Percentiles rank a stretch among this genome's conserved stretches.
Evolutionary conservation across 2,797 vertebrate genomes (phyloP).

Genomic region (Muscicapa striata): DNA sequence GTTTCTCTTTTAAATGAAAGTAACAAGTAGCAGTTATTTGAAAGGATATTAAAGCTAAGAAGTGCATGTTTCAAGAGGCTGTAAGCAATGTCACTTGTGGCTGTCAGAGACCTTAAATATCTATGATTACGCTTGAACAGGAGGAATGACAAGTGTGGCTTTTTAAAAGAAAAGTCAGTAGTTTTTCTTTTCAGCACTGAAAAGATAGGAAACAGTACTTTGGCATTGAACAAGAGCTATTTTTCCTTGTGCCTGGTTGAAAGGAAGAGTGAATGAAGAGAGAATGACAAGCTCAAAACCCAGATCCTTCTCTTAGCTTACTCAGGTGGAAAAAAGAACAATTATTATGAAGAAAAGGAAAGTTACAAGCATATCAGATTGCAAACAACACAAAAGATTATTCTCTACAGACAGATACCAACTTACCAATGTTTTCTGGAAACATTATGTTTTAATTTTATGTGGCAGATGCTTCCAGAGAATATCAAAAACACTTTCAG

Average conservation of each 20-base stretch:
- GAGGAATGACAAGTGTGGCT: not conserved
- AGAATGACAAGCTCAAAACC: not conserved
- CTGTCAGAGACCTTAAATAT: not conserved
- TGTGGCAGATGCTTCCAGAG: not conserved
- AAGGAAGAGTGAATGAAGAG: not conserved
- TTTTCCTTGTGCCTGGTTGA: not conserved
- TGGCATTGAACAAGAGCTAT: not conserved
- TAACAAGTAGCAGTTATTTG: not conserved
- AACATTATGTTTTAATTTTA: conserved; percentile 3
- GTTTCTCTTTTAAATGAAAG: not conserved
- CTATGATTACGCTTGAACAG: not conserved
- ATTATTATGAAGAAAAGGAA: not conserved
- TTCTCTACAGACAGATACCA: not conserved
- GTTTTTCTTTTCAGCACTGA: not conserved
- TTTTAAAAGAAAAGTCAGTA: not conserved
- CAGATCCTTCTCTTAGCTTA: not conserved
- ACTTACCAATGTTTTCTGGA: not conserved
- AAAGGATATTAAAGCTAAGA: not conserved
- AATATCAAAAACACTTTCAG: not conserved
- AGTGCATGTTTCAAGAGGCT: not conserved
- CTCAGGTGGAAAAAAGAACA: not conserved
- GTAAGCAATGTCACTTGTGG: not conserved
- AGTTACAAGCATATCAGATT: not conserved
- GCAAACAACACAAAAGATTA: not conserved
- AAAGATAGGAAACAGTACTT: not conserved